Conservation (phyloP, 2,888 invertebrate species). For the Zygaena filipendulae region DNA sequence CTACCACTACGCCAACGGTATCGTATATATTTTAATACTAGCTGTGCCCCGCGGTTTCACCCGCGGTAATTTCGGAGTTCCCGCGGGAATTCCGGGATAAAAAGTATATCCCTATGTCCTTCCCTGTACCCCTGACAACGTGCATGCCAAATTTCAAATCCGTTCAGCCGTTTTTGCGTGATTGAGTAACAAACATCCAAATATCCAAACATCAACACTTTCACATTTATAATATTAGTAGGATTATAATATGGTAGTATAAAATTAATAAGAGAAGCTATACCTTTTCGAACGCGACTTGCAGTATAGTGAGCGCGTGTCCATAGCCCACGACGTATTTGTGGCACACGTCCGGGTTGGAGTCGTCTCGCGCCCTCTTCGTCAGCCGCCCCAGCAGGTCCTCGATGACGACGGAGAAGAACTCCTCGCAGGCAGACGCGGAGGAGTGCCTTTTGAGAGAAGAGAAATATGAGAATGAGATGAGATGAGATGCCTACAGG, state of each 20-base stretch:
- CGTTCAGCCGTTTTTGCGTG: too few species aligned
- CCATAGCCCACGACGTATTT: constrained; percentile 22
- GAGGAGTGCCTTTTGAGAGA: constrained; percentile 25
- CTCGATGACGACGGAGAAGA: constrained; percentile 23
- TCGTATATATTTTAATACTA: too few species aligned
- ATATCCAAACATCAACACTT: too few species aligned
- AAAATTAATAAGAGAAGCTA: neutral
- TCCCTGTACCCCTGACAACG: too few species aligned
- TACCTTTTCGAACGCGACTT: constrained; percentile 38
- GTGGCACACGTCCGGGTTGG: constrained; percentile 18
- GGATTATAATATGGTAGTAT: neutral
- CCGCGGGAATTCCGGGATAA: too few species aligned
- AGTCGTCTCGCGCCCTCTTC: constrained; percentile 16
- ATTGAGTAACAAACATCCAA: too few species aligned
- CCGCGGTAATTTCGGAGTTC: too few species aligned
- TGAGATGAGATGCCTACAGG: neutral
- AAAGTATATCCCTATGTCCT: too few species aligned
- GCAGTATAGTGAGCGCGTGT: constrained; percentile 23
- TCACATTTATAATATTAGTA: too few species aligned
- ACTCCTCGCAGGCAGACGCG: constrained; percentile 27
- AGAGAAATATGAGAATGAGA: neutral
- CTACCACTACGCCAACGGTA: too few species aligned
- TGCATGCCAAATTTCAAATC: too few species aligned
- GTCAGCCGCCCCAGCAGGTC: constrained; percentile 20
- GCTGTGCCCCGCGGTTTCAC: too few species aligned